phyloP scores from a whole-genome alignment of 2,797 vertebrate genomes.

The Coregonus ussuriensis region DNA sequence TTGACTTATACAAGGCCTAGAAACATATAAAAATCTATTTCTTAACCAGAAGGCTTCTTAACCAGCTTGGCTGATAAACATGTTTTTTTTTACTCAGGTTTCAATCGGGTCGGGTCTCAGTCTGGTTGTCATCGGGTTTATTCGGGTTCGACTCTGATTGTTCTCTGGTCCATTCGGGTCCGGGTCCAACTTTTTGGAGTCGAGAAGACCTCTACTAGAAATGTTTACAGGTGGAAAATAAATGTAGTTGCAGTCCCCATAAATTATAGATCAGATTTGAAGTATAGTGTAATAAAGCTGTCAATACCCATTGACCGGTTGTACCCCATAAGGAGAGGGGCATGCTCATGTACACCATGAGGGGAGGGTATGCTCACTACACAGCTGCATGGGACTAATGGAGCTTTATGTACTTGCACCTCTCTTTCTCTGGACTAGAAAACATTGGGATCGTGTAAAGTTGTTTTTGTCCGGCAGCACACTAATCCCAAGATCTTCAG shows the following conservation, averaged over 20 bases:
- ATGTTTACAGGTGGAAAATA: too few relatives aligned
- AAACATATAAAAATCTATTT: too few relatives aligned
- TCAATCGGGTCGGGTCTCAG: too few relatives aligned
- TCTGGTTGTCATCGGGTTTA: too few relatives aligned
- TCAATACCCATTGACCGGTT: not conserved
- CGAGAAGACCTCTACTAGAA: not conserved
- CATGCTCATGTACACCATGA: too few relatives aligned
- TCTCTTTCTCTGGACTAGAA: conserved; percentile 38
- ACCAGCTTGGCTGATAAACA: too few relatives aligned
- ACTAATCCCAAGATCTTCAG: conserved; percentile 59
- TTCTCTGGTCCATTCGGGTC: too few relatives aligned
- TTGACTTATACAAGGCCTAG: too few relatives aligned
- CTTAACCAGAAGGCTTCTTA: too few relatives aligned
- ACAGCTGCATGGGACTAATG: conserved; percentile 71
- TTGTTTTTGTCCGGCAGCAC: conserved; percentile 63
- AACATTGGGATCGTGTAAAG: conserved; percentile 64
- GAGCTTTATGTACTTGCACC: conserved; percentile 66
- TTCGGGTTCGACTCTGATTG: too few relatives aligned
- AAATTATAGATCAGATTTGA: not conserved
- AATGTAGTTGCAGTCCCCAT: too few relatives aligned
- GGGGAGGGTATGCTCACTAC: conserved; percentile 47
- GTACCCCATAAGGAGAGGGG: conserved; percentile 41
- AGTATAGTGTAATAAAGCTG: not conserved
- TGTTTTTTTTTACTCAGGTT: too few relatives aligned
- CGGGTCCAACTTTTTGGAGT: not conserved